Conservation (phyloP, 2,113 vertebrate species). For the Xiphophorus hellerii region DNA sequence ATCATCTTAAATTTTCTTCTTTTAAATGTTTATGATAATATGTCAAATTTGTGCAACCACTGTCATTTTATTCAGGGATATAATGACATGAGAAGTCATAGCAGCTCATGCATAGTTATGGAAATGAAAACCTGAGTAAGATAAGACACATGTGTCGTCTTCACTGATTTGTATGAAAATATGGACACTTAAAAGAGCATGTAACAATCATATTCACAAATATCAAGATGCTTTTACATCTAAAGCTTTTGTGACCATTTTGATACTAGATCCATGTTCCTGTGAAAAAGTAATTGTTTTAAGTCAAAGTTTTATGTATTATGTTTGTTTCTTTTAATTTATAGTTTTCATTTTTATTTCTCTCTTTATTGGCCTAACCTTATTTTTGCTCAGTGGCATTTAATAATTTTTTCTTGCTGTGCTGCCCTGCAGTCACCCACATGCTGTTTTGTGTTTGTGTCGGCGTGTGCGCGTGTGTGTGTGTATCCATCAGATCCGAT, state of each 20-base stretch:
- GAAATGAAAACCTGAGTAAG: neutral
- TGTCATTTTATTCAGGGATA: neutral
- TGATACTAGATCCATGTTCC: neutral
- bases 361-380: slow-evolving; percentile 24
- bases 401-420: slow-evolving; percentile 45
- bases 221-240: neutral
- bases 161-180: neutral
- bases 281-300: neutral
- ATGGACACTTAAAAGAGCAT: neutral
- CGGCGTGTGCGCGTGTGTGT: slow-evolving; percentile 48
- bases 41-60: too few relatives aligned
- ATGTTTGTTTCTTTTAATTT: slow-evolving; percentile 32
- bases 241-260: neutral
- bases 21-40: neutral
- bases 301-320: slow-evolving; percentile 11
- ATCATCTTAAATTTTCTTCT: neutral
- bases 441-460: slow-evolving; percentile 65
- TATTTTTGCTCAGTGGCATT: slow-evolving; percentile 41
- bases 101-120: neutral
- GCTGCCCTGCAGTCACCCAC: slow-evolving; percentile 67
- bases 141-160: neutral
- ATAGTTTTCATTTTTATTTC: slow-evolving; percentile 16
- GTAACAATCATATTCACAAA: neutral
- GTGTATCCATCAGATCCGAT: slow-evolving; percentile 87
- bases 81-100: neutral